Conservation (phyloP, 2,888 invertebrate species). For the Eledone cirrhosa region DNA sequence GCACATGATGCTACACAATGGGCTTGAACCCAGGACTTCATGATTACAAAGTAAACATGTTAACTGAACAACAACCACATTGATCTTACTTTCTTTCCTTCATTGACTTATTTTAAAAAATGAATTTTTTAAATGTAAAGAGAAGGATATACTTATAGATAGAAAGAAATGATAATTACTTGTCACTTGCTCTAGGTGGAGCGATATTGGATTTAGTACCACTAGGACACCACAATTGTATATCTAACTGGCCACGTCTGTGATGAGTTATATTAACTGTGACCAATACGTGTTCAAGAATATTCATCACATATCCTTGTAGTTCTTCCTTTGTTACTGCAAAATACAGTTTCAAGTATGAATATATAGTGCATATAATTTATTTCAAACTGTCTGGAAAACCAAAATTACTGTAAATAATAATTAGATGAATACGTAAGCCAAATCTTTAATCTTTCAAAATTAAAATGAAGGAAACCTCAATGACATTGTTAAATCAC, state of each 20-base stretch:
- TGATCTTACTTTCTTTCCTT: not conserved
- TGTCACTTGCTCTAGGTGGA: constrained; percentile 54
- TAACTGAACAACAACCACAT: no score
- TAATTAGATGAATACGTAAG: no score
- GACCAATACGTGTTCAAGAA: constrained; percentile 62
- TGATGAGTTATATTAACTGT: constrained; percentile 58
- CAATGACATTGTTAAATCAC: no score
- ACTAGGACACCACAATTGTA: constrained; percentile 58
- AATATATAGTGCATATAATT: no score
- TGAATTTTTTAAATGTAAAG: not conserved
- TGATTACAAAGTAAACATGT: no score
- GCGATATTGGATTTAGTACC: constrained; percentile 60
- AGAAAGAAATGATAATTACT: constrained; percentile 42
- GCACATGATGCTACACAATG: no score
- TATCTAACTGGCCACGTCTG: constrained; percentile 56
- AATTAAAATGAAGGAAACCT: no score
- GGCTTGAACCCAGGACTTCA: no score
- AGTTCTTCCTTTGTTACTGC: constrained; percentile 52
- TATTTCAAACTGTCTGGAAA: no score
- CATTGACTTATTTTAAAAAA: not conserved
- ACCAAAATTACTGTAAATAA: no score
- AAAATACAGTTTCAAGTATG: constrained; percentile 26
- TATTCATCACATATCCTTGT: constrained; percentile 53
- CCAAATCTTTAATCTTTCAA: no score
- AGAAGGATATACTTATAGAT: not conserved